Conservation (phyloP, 2,113 vertebrate genomes). For the Loxodonta africana region DNA sequence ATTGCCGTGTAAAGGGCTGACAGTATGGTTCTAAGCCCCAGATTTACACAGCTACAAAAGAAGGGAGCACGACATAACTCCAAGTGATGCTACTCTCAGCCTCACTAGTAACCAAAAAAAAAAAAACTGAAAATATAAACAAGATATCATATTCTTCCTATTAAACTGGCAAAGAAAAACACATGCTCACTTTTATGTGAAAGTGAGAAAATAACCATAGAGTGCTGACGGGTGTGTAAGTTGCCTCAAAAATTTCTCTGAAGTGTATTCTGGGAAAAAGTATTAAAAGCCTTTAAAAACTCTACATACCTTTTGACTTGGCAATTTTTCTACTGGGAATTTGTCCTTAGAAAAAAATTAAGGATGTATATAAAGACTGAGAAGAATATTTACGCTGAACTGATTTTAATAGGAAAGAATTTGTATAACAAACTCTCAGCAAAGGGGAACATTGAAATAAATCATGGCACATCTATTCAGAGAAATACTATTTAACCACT, state of each 20-base stretch:
- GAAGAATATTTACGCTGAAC: not conserved
- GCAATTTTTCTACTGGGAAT: conserved; percentile 33
- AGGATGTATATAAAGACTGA: not conserved
- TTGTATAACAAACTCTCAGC: not conserved
- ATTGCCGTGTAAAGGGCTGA: not conserved
- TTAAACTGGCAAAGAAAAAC: not conserved
- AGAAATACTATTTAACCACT: not conserved
- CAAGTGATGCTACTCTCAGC: no score
- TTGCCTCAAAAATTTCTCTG: not conserved
- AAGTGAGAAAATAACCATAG: not conserved
- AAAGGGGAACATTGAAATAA: not conserved
- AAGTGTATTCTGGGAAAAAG: not conserved
- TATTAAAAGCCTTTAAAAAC: not conserved
- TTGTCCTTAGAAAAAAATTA: conserved; percentile 54
- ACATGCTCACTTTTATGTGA: not conserved
- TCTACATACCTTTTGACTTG: not conserved
- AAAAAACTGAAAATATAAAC: not conserved
- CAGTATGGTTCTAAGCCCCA: not conserved
- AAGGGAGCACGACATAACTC: not conserved
- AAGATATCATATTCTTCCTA: not conserved
- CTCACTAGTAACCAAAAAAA: not conserved
- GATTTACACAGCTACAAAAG: not conserved
- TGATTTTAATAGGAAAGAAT: not conserved
- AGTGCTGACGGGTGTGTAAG: not conserved
- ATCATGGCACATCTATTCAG: not conserved